Evolutionary conservation across 1,140 invertebrate species (phyloP).

Genomic region (Asobara japonica): DNA sequence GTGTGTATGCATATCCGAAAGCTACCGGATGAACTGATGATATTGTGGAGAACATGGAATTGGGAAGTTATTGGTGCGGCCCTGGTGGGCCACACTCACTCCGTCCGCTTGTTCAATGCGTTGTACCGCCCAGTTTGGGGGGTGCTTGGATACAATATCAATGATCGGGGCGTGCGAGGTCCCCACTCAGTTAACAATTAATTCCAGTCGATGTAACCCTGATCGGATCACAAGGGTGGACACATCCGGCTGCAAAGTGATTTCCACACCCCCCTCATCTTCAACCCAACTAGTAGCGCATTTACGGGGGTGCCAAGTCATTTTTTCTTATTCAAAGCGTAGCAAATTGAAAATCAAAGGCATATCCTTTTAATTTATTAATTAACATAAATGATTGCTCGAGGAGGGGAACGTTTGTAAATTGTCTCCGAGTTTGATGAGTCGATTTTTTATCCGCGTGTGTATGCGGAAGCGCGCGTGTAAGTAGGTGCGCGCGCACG

Average conservation of each 20-base stretch:
- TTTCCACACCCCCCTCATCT: not conserved
- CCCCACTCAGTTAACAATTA: not conserved
- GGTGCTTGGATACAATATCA: not conserved
- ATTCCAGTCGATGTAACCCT: conserved; percentile 15
- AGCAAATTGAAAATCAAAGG: not conserved
- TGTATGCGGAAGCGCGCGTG: too few species aligned
- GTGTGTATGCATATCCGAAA: too few species aligned
- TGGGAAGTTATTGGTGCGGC: too few species aligned
- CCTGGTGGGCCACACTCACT: too few species aligned
- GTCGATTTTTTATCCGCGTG: too few species aligned
- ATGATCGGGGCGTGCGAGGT: not conserved
- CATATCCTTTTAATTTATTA: not conserved
- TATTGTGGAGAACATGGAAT: too few species aligned
- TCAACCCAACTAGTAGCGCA: not conserved
- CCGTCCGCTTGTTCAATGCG: not conserved
- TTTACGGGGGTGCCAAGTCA: not conserved
- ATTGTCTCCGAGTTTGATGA: too few species aligned
- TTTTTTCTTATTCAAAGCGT: not conserved
- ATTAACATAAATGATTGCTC: not conserved
- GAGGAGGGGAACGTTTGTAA: too few species aligned
- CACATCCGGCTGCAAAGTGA: not conserved
- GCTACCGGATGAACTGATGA: too few species aligned
- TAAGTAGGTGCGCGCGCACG: too few species aligned
- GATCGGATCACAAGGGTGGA: conserved; percentile 1
- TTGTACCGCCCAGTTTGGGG: not conserved